Evolutionary conservation across 2,888 invertebrate genomes (phyloP).

Genomic region (Alitta virens): DNA sequence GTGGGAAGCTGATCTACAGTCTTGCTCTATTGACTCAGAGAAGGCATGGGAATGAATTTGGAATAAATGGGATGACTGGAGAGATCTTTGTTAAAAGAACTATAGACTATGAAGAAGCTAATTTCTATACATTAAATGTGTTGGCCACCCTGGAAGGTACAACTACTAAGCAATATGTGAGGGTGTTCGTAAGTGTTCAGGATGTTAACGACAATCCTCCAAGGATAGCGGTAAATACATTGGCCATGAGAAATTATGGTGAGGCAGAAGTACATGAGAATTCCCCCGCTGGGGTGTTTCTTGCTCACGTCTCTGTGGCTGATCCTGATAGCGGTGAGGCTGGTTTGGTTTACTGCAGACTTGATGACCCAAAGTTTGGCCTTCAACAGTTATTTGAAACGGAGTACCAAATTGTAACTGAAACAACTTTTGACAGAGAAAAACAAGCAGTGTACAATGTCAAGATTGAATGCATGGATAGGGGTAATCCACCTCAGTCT

Average conservation of each 20-base stretch:
- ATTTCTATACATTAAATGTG: conserved; percentile 17
- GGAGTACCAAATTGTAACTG: conserved; percentile 16
- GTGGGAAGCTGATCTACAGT: conserved; percentile 30
- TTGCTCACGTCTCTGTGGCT: conserved; percentile 17
- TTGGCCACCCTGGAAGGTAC: conserved; percentile 7
- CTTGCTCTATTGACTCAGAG: conserved; percentile 6
- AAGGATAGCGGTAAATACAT: neutral
- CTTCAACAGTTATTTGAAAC: conserved; percentile 16
- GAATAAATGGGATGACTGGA: conserved; percentile 13
- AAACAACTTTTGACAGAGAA: conserved; percentile 17
- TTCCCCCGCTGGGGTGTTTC: conserved; percentile 61
- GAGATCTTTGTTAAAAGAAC: conserved; percentile 11
- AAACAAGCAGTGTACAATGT: conserved; percentile 68
- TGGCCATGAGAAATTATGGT: neutral
- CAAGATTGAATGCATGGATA: conserved; percentile 83
- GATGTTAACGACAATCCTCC: conserved; percentile 13
- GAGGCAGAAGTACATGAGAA: conserved; percentile 59
- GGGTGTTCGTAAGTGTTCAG: conserved; percentile 4
- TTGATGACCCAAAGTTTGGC: conserved; percentile 4
- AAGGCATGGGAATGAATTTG: conserved; percentile 12
- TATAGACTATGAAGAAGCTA: conserved; percentile 24
- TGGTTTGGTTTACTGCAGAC: conserved; percentile 14
- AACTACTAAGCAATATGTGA: conserved; percentile 5
- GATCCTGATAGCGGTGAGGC: conserved; percentile 19
- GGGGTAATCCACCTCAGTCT: conserved; percentile 82